Conservation (phyloP, 2,113 vertebrate genomes). For the Cavia aperea region DNA sequence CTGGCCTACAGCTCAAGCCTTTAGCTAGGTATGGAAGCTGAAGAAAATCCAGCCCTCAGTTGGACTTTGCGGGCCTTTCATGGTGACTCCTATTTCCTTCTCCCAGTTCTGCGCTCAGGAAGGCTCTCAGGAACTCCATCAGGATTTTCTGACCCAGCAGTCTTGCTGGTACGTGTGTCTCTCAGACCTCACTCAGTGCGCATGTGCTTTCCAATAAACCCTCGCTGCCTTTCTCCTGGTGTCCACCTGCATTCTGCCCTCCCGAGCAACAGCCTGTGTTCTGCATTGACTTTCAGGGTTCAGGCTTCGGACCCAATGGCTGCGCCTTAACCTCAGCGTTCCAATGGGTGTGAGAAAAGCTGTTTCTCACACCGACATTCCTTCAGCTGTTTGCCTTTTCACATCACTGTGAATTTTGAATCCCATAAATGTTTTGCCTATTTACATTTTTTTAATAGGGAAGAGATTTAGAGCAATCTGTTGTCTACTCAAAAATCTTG, state of each 20-base stretch:
- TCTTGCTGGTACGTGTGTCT: background rate
- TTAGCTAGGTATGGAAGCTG: background rate
- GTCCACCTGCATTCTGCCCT: background rate
- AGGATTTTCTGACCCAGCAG: background rate
- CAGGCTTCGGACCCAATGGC: background rate
- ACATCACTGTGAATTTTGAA: background rate
- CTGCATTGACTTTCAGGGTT: background rate
- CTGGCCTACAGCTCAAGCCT: rapidly evolving
- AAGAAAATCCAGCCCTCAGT: background rate
- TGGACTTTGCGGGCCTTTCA: background rate
- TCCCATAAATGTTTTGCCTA: background rate
- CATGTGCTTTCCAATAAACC: background rate
- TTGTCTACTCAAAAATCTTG: slow-evolving; percentile 2
- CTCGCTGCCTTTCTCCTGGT: background rate
- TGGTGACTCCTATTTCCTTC: background rate
- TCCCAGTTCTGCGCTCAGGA: background rate
- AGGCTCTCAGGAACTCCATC: background rate
- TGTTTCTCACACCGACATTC: background rate
- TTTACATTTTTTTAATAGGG: background rate
- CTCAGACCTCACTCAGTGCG: background rate
- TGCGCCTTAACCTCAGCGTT: background rate
- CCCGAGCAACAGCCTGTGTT: background rate
- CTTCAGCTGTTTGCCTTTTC: background rate
- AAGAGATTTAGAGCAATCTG: slow-evolving; percentile 15
- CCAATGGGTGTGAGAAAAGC: background rate